Percentiles rank a stretch among this genome's conserved stretches.
Conservation (phyloP, 2,888 invertebrate species). For the Yponomeuta sedellus region DNA sequence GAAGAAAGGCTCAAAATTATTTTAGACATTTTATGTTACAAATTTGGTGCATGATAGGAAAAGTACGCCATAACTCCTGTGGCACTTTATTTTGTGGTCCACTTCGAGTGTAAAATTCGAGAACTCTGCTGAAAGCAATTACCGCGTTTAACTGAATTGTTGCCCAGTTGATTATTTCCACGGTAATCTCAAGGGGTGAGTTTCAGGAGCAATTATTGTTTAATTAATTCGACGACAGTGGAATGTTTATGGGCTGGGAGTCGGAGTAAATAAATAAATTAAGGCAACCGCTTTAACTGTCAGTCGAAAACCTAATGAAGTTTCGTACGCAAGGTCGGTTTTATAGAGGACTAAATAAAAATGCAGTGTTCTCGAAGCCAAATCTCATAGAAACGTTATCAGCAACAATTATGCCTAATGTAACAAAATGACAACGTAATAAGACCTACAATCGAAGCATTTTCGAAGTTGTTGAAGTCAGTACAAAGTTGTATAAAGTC, state of each 20-base stretch:
- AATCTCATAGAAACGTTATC: too few relatives aligned
- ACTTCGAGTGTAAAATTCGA: slow-evolving; percentile 4
- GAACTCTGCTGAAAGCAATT: slow-evolving; percentile 11
- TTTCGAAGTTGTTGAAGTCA: too few relatives aligned
- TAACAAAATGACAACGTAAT: too few relatives aligned
- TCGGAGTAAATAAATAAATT: neutral
- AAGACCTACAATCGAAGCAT: too few relatives aligned
- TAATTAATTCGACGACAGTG: slow-evolving; percentile 1
- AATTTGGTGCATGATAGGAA: too few relatives aligned
- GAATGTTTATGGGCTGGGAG: neutral
- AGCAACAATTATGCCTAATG: too few relatives aligned
- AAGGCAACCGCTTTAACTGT: neutral
- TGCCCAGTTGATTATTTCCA: slow-evolving; percentile 7
- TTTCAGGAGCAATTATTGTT: neutral
- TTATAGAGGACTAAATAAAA: neutral
- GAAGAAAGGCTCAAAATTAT: too few relatives aligned
- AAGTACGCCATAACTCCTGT: neutral
- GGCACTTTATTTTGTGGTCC: neutral
- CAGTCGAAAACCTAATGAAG: neutral
- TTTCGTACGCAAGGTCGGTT: neutral
- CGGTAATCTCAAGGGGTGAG: slow-evolving; percentile 1
- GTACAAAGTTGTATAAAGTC: too few relatives aligned
- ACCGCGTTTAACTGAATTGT: slow-evolving; percentile 10
- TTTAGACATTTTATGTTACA: too few relatives aligned
- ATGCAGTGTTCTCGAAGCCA: too few relatives aligned